These are phyloP conservation scores for Coenobita brevimanus DNA, from an alignment of 1,140 invertebrate genomes.

Conservation along the genomic window DNA sequence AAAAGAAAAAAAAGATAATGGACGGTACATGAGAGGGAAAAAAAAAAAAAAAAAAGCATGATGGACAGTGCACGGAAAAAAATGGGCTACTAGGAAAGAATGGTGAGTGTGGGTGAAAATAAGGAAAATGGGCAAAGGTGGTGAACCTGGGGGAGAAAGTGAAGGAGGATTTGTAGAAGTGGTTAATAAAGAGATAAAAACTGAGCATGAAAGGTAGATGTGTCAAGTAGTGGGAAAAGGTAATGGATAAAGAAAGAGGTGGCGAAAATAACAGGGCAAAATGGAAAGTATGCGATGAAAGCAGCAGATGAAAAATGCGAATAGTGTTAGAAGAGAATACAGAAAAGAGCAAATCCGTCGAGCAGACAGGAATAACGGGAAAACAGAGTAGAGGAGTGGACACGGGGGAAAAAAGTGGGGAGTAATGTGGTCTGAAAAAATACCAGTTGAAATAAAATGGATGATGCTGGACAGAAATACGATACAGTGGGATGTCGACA, in stretches of 20 bases:
- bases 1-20: no score
- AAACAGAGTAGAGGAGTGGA: background rate
- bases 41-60: no score
- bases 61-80: no score
- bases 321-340: background rate
- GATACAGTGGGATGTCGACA: background rate
- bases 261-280: background rate
- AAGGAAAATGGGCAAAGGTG: no score
- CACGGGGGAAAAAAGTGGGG: background rate
- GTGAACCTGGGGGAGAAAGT: background rate
- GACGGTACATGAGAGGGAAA: no score
- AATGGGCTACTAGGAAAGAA: no score
- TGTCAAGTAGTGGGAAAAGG: background rate
- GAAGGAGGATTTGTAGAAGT: background rate
- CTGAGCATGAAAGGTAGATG: background rate
- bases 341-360: background rate
- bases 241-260: slow-evolving; percentile 2
- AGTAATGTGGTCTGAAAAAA: background rate
- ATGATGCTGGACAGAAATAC: background rate
- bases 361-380: background rate
- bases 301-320: background rate
- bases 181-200: background rate
- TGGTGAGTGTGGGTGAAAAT: no score
- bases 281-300: background rate
- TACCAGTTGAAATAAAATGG: background rate